Base-by-base conservation (phyloP, 2,797 vertebrate species). In the Ceryle rudis region DNA sequence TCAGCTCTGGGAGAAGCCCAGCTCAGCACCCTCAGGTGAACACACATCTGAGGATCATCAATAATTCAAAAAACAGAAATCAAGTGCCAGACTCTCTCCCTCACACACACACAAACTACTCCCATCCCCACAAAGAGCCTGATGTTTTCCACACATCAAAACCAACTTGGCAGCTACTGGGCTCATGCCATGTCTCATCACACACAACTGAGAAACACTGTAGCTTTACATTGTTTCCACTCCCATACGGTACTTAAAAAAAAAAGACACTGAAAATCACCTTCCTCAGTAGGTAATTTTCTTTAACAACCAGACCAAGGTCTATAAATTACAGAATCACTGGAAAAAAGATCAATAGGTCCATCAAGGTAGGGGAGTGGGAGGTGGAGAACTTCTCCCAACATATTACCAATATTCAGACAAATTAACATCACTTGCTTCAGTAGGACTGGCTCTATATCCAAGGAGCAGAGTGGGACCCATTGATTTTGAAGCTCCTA, bases 341-440 rank as follows among this genome's bases (percentile, higher is more conserved):
- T 69, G 86, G 39, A 60, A 84, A 84, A 94, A 84, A 81, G 60
- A 97, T 87, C 90, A 73, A 80, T 66, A 86, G 47, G 44, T 37
- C 71, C 41, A 54, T 5, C 0, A 3, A 80, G 47, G 55, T 25
- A 60, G 58, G 7, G 17, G 23, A 69, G 18, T 10, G 44, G 46
- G 23, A 86, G 58, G 17, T 82, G 19, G 11, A 82, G 14, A 25
- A 23, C 18, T 83, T 82, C 35, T 91, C 52, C 55, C 69, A 95
- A 17, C 7, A 6, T 15, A 47, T 67, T 77, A 87, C 51, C 78
- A 87, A 91, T 74, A 85, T 37, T 58, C 72, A 95, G 80, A 84
- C 69, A 94, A 88, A 81, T 58, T n/a, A 82, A 51, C 35, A 70
- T 22, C 0, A 1, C 0, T 1, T n/a, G 52, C 73, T 73, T 86